phyloP scores from a whole-genome alignment of 2,113 vertebrate genomes.

The Zosterops hypoxanthus region DNA sequence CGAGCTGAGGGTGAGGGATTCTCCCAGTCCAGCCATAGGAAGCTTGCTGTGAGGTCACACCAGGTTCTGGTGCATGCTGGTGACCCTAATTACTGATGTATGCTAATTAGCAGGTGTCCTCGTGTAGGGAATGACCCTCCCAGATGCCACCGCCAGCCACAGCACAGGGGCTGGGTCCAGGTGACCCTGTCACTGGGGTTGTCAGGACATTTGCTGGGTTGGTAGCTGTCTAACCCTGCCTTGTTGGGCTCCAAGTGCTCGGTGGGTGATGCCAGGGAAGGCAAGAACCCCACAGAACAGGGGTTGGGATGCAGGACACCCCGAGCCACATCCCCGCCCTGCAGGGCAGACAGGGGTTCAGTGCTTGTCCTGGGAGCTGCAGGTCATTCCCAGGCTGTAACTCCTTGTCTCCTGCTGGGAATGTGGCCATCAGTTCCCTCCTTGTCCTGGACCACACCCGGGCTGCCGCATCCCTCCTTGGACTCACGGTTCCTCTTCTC shows the following conservation, averaged over 20 bases:
- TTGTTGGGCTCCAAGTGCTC: background rate
- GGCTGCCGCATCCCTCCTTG: background rate
- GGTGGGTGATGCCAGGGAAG: background rate
- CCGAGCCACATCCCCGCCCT: fast-evolving
- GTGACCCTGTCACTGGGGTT: background rate
- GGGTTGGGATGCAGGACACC: background rate
- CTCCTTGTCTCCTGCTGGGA: background rate
- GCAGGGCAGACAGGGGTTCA: background rate
- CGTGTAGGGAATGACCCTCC: background rate
- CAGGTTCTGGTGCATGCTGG: background rate
- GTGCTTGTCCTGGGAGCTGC: background rate
- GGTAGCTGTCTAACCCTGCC: background rate
- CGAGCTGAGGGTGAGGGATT: background rate
- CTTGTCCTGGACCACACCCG: background rate
- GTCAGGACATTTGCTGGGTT: background rate
- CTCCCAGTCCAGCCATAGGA: background rate
- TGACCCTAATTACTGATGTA: background rate
- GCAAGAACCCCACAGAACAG: background rate
- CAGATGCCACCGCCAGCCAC: background rate
- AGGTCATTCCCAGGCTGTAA: background rate
- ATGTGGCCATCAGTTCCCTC: background rate
- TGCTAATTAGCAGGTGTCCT: background rate
- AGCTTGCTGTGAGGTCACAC: background rate
- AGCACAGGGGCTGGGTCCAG: background rate
- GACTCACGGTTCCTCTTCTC: conserved; percentile 71